phyloP scores from a whole-genome alignment of 2,113 vertebrate species.

The Dascyllus trimaculatus region DNA sequence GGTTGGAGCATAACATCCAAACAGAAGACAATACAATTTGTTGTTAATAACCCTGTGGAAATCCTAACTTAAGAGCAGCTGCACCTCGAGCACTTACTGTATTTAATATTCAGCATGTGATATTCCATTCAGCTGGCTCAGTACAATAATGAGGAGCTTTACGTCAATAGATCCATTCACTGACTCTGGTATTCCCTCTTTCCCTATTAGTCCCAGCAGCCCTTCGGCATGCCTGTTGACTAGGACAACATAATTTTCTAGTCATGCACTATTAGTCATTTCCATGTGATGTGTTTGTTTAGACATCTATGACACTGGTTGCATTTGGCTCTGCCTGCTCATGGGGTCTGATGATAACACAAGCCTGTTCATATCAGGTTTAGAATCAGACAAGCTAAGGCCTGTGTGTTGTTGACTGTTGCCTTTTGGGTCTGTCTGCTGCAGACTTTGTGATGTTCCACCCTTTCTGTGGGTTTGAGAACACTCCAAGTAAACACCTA shows the following conservation, averaged over 20 bases:
- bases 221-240: conserved; percentile 12
- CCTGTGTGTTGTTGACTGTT: conserved; percentile 8
- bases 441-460: background rate
- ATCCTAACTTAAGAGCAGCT: background rate
- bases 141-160: conserved; percentile 30
- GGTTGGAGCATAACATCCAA: no score
- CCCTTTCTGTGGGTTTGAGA: conserved; percentile 2
- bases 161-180: conserved; percentile 33
- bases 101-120: conserved; percentile 48
- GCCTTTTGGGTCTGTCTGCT: background rate
- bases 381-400: background rate
- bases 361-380: conserved; percentile 12
- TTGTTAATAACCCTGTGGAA: background rate
- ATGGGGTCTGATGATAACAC: background rate
- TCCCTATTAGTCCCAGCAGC: conserved; percentile 18
- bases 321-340: conserved; percentile 12
- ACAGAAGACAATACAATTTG: background rate
- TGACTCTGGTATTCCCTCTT: conserved; percentile 29
- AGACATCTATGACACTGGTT: background rate
- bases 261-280: conserved; percentile 3
- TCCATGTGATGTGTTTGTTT: conserved; percentile 28
- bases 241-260: background rate
- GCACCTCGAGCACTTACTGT: background rate
- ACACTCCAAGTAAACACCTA: background rate
- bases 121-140: background rate